These are phyloP conservation scores for Nematopogon swammerdamellus DNA, from an alignment of 2,888 invertebrate species.

Conservation along the genomic window DNA sequence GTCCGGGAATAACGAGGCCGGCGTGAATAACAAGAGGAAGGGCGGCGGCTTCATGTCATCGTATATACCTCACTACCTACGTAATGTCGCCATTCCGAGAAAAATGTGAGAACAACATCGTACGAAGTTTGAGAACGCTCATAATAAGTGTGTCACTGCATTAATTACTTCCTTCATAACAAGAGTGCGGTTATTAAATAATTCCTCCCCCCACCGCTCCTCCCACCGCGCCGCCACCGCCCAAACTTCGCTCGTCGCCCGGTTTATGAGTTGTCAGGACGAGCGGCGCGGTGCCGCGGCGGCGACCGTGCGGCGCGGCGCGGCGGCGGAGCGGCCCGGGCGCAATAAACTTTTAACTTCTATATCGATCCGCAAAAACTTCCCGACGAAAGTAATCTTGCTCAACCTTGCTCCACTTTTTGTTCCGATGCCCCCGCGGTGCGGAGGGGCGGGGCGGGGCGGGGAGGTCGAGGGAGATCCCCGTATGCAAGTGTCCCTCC, in stretches of 20 bases:
- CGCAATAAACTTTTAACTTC: constrained; percentile 46
- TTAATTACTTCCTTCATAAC: neutral
- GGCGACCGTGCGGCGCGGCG: too few relatives aligned
- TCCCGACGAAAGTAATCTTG: constrained; percentile 47
- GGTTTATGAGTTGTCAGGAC: constrained; percentile 4
- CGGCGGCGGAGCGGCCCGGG: too few relatives aligned
- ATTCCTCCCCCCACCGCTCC: neutral
- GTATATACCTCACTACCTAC: too few relatives aligned
- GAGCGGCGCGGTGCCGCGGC: too few relatives aligned
- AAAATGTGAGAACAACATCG: too few relatives aligned
- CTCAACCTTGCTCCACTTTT: constrained; percentile 54
- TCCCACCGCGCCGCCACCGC: constrained; percentile 11
- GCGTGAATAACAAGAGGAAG: too few relatives aligned
- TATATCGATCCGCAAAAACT: constrained; percentile 50
- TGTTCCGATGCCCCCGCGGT: constrained; percentile 37
- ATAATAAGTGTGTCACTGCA: neutral
- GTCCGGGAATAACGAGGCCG: too few relatives aligned
- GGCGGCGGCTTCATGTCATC: too few relatives aligned
- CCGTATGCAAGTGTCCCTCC: constrained; percentile 52
- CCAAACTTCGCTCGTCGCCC: constrained; percentile 8
- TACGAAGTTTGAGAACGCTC: too few relatives aligned
- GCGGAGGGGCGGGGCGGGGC: constrained; percentile 22
- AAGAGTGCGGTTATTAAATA: neutral
- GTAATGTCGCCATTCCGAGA: too few relatives aligned
- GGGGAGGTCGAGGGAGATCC: too few relatives aligned